Evolutionary conservation across 2,113 vertebrate genomes (phyloP), one percentile per base, ranked within the genome.

Genomic region (Dipodomys ordii): DNA sequence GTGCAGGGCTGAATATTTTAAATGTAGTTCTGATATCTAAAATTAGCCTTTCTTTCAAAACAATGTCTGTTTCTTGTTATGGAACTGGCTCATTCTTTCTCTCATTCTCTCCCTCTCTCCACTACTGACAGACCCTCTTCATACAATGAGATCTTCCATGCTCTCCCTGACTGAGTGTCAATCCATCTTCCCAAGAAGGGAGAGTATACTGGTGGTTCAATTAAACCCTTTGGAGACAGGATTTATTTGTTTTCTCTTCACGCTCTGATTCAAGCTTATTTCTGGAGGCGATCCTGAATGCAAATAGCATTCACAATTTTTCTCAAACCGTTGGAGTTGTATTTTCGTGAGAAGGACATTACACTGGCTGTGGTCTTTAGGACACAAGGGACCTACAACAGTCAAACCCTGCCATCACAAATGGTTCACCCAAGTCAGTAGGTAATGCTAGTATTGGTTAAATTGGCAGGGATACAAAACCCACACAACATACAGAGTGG

Each of bases 1-100:
- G 22, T 78, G 69, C n/a, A 92, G 90, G 90, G 71, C 32, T 72
- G 67, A 30, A 3, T 92, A 92, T 91, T 83, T 93, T 32, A 93
- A 83, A 92, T 90, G 74, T 87, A 76, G 74, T 82, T 94, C 76
- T 92, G 83, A 86, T 83, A 83, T 87, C 90, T 96, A 95, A 94
- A 96, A 86, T 90, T 90, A 88, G 74, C 60, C 32, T 92, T 89
- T 71, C 53, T 32, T 93, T 92, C 88, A 74, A 77, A 87, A 80
- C n/a, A 62, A 19, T 53, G 7, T 86, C 11, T 85, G 67, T 57
- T 77, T 39, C 64, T 74, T 4, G 49, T 60, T 35, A 6, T 23
- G 85, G 82, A 84, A 83, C 60, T 72, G 62, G 22, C 30, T 74
- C n/a, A 44, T 2, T 79, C 71, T 74, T 20, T 87, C n/a, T 72